Conservation (phyloP, 1,140 invertebrate genomes). For the Drosophila sulfurigaster region DNA sequence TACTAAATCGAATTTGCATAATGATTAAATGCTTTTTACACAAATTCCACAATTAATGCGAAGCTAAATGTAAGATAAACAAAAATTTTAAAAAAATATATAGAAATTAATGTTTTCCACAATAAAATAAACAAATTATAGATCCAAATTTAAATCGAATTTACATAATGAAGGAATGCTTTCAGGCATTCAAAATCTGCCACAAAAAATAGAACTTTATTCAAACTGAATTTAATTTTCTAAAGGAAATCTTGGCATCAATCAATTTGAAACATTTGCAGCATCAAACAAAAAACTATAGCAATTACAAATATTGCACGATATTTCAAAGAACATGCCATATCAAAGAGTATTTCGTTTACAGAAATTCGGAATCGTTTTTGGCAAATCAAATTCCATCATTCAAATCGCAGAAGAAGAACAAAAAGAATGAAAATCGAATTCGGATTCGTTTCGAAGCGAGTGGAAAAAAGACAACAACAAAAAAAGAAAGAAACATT, state of each 20-base stretch:
- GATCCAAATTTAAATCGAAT: no score
- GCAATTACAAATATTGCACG: not conserved
- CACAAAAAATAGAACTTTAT: no score
- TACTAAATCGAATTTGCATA: no score
- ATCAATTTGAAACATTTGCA: not conserved
- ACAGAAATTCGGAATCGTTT: conserved; percentile 15
- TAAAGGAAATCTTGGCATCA: not conserved
- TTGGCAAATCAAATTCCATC: conserved; percentile 40
- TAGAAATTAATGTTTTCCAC: no score
- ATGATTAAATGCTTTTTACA: no score
- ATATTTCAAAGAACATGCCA: conserved; percentile 24
- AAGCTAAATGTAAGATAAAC: no score
- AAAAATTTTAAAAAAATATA: no score
- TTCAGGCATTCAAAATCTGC: no score
- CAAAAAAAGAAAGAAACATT: not conserved
- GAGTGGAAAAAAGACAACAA: not conserved
- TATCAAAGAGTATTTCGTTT: conserved; percentile 33
- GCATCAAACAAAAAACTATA: not conserved
- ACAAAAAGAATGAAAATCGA: not conserved
- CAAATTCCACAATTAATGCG: no score
- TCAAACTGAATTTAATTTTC: not conserved
- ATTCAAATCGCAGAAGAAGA: conserved; percentile 10
- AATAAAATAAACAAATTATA: no score
- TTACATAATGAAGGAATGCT: no score
- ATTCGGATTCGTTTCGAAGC: not conserved